Percentiles rank a stretch among this genome's conserved stretches.
Conservation (phyloP, 2,113 vertebrate genomes). For the Electrona antarctica region DNA sequence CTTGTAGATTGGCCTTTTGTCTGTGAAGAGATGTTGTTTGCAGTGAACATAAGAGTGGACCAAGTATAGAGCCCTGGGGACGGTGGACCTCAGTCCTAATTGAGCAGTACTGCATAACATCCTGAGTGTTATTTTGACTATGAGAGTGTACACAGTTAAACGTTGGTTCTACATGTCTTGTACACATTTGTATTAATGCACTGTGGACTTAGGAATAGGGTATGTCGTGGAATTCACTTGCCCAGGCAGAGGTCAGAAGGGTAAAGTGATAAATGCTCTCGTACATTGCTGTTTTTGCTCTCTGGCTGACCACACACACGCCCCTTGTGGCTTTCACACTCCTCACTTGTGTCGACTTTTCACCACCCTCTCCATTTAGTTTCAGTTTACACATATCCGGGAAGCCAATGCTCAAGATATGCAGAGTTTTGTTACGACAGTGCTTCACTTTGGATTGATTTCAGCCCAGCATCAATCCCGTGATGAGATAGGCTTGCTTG, state of each 20-base stretch:
- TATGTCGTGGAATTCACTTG: conserved; percentile 16
- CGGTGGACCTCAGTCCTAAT: too few species aligned
- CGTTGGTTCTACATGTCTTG: too few species aligned
- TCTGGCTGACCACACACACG: conserved; percentile 12
- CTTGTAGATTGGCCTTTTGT: too few species aligned
- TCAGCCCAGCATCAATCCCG: background rate
- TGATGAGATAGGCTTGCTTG: background rate
- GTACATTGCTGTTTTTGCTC: conserved; percentile 30
- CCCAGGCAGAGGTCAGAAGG: conserved; percentile 23
- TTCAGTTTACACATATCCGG: background rate
- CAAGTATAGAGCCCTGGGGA: too few species aligned
- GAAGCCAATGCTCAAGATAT: background rate
- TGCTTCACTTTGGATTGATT: background rate
- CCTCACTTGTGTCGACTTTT: conserved; percentile 4
- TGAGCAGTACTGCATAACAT: too few species aligned
- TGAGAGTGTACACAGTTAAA: too few species aligned
- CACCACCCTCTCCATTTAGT: background rate
- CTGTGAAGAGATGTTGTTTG: too few species aligned
- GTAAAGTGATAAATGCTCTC: conserved; percentile 39
- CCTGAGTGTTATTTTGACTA: too few species aligned
- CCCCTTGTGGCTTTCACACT: conserved; percentile 32
- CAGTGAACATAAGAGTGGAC: too few species aligned
- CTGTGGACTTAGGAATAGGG: background rate
- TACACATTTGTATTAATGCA: too few species aligned
- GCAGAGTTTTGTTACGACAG: background rate